Conservation (phyloP, 1,140 invertebrate species). For the Heliconius nattereri region DNA sequence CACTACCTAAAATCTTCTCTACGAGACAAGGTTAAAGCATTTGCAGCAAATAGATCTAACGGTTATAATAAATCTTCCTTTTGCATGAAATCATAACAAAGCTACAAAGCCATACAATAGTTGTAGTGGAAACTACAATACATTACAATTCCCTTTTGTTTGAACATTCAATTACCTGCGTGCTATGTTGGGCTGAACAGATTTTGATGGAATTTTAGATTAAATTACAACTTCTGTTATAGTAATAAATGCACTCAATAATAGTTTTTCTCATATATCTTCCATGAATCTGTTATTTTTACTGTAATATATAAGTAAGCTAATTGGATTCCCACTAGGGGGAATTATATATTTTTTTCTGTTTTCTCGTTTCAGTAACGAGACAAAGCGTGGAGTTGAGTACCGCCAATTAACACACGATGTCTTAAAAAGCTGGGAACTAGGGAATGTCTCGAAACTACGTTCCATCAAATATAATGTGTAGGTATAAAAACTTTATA, state of each 20-base stretch:
- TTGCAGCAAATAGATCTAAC: neutral
- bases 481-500: neutral
- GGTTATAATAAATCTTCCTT: neutral
- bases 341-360: too few relatives aligned
- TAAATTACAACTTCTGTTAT: neutral
- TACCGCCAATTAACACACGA: too few relatives aligned
- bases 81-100: neutral
- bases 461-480: too few relatives aligned
- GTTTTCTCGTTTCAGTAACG: too few relatives aligned
- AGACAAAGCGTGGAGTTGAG: too few relatives aligned
- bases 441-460: too few relatives aligned
- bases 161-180: neutral
- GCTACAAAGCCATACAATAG: neutral
- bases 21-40: neutral
- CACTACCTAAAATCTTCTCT: neutral
- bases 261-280: too few relatives aligned
- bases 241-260: too few relatives aligned
- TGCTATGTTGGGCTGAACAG: neutral
- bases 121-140: neutral
- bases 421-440: too few relatives aligned
- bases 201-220: neutral
- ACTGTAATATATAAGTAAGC: too few relatives aligned
- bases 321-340: too few relatives aligned
- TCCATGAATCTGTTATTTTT: too few relatives aligned
- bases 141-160: constrained; percentile 8